Evolutionary conservation across 1,140 invertebrate species (phyloP).

Genomic region (Zophobas atratus): DNA sequence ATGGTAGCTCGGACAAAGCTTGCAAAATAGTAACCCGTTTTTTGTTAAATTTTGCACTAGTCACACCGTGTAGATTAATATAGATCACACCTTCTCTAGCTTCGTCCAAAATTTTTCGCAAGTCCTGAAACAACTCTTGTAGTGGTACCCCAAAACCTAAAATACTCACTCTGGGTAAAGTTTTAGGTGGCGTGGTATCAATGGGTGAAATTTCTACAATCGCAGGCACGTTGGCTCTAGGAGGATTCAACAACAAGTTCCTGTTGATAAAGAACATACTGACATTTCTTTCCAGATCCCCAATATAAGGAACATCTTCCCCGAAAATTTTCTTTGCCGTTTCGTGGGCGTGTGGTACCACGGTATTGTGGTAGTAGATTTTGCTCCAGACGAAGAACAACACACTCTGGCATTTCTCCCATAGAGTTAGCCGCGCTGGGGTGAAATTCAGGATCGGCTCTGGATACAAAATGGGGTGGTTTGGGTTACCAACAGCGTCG

Average conservation of each 20-base stretch:
- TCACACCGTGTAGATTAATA: constrained; percentile 69
- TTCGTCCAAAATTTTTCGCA: constrained; percentile 69
- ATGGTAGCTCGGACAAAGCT: constrained; percentile 69
- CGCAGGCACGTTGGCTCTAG: background rate
- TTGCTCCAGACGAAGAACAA: background rate
- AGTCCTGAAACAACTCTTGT: constrained; percentile 70
- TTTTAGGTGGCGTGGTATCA: constrained; percentile 1
- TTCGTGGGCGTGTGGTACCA: background rate
- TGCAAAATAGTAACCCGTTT: constrained; percentile 66
- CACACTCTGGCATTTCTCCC: background rate
- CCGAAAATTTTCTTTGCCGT: constrained; percentile 66
- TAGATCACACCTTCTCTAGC: constrained; percentile 69
- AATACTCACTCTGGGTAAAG: constrained; percentile 71
- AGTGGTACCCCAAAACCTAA: constrained; percentile 65
- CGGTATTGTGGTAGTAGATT: background rate
- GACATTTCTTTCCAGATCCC: constrained; percentile 56
- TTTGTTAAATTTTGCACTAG: constrained; percentile 65
- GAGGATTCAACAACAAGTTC: constrained; percentile 53
- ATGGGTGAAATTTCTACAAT: constrained; percentile 21
- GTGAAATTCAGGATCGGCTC: background rate
- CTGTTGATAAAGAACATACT: constrained; percentile 57
- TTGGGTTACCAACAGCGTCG: constrained; percentile 5
- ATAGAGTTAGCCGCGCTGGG: background rate
- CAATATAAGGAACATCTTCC: constrained; percentile 59
- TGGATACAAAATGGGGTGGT: background rate